Evolutionary conservation across 1,140 invertebrate genomes (phyloP).

Genomic region (Zaprionus vittiger): DNA sequence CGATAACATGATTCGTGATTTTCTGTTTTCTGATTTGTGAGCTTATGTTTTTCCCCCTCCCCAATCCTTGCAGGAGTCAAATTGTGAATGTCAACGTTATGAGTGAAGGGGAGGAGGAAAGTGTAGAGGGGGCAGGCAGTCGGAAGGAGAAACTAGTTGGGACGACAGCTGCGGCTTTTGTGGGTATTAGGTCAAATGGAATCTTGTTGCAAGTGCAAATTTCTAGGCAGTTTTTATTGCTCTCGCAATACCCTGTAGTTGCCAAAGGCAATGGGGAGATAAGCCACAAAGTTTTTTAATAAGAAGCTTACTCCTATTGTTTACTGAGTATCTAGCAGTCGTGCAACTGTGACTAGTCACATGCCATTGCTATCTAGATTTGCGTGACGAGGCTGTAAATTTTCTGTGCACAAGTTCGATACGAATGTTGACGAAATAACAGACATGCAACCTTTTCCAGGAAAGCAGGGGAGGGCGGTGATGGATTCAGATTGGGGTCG

Average conservation of each 20-base stretch:
- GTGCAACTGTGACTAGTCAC: neutral
- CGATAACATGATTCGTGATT: slow-evolving; percentile 73
- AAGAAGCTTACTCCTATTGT: slow-evolving; percentile 10
- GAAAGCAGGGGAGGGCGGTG: too few relatives aligned
- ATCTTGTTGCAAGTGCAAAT: slow-evolving; percentile 29
- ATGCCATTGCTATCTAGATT: slow-evolving; percentile 60
- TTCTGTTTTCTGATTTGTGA: slow-evolving; percentile 45
- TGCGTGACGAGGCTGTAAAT: slow-evolving; percentile 65
- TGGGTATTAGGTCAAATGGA: slow-evolving; percentile 53
- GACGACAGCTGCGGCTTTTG: slow-evolving; percentile 30
- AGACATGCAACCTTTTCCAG: slow-evolving; percentile 44
- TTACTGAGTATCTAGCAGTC: neutral
- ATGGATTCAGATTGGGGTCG: neutral
- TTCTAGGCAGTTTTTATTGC: neutral
- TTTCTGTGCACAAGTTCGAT: slow-evolving; percentile 34
- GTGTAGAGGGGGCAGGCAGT: neutral
- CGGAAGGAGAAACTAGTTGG: slow-evolving; percentile 1
- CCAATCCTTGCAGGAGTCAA: slow-evolving; percentile 30
- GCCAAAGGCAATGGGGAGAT: neutral
- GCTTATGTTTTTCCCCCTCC: slow-evolving; percentile 21
- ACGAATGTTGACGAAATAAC: slow-evolving; percentile 55
- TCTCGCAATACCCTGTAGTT: neutral
- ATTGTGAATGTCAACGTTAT: slow-evolving; percentile 36
- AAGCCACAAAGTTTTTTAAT: neutral
- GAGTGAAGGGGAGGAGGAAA: neutral